Conservation (phyloP, 2,113 vertebrate species). For the Malaclemys terrapin region DNA sequence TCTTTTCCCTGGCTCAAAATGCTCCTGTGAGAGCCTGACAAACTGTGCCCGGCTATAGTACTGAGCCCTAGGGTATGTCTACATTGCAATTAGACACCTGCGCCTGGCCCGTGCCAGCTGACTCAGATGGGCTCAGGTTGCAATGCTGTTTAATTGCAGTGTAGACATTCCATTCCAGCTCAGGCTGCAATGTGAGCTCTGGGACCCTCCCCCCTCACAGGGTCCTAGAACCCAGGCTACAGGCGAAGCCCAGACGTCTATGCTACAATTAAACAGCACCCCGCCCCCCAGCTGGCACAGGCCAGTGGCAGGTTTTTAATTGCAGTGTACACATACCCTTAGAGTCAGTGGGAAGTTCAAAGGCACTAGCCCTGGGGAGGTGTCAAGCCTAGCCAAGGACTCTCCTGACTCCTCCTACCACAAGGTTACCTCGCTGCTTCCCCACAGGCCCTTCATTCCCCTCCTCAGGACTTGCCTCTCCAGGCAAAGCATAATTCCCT, state of each 20-base stretch:
- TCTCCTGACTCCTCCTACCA: background rate
- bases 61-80: background rate
- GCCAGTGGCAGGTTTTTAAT: background rate
- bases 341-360: background rate
- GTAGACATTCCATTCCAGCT: background rate
- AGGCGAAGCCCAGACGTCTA: background rate
- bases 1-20: background rate
- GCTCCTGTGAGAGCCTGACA: background rate
- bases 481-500: background rate
- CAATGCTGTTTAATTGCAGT: background rate
- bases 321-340: background rate
- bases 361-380: background rate
- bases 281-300: background rate
- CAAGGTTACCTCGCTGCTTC: background rate
- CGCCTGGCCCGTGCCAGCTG: background rate
- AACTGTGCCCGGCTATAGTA: background rate
- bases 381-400: background rate
- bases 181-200: background rate
- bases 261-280: background rate
- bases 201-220: background rate
- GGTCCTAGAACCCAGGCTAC: background rate
- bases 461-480: background rate
- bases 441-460: background rate
- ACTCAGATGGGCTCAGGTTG: background rate
- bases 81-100: background rate